Evolutionary conservation across 2,797 vertebrate genomes (phyloP).

Genomic region (Acrossocheilus fasciatus): DNA sequence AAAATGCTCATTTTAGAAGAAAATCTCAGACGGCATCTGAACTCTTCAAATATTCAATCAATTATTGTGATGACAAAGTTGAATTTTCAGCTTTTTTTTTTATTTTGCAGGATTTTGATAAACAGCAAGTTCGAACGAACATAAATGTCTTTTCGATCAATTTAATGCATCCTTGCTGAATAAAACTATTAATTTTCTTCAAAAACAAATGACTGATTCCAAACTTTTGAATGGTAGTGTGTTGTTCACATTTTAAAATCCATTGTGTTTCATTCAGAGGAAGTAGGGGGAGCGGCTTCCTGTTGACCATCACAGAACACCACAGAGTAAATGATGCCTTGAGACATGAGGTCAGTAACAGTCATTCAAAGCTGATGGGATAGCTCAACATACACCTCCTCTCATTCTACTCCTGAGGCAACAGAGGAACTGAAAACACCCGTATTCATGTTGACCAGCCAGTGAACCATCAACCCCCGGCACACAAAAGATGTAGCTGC

Average conservation of each 20-base stretch:
- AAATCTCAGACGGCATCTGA: too few relatives aligned
- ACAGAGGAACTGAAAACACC: constrained; percentile 4
- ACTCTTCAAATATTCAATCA: too few relatives aligned
- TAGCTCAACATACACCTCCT: neutral
- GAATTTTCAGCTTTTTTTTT: neutral
- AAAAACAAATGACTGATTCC: neutral
- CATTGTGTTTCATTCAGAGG: constrained; percentile 37
- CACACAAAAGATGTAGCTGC: neutral
- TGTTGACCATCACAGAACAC: constrained; percentile 25
- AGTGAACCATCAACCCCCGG: constrained; percentile 12
- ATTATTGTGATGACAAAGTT: neutral
- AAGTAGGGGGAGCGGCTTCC: constrained; percentile 23
- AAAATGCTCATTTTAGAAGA: too few relatives aligned
- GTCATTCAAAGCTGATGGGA: neutral
- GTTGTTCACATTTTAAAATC: neutral
- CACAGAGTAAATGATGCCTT: constrained; percentile 1
- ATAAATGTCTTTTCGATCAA: neutral
- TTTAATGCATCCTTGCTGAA: neutral
- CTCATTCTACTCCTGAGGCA: neutral
- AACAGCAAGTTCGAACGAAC: too few relatives aligned
- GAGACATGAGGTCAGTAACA: neutral
- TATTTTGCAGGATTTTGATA: neutral
- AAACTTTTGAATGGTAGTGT: neutral
- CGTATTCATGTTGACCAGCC: constrained; percentile 1
- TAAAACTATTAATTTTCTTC: neutral